Base-by-base conservation (phyloP, 64 coral and sea anemone genomes). In the Hydrozoanthus tunicans region DNA sequence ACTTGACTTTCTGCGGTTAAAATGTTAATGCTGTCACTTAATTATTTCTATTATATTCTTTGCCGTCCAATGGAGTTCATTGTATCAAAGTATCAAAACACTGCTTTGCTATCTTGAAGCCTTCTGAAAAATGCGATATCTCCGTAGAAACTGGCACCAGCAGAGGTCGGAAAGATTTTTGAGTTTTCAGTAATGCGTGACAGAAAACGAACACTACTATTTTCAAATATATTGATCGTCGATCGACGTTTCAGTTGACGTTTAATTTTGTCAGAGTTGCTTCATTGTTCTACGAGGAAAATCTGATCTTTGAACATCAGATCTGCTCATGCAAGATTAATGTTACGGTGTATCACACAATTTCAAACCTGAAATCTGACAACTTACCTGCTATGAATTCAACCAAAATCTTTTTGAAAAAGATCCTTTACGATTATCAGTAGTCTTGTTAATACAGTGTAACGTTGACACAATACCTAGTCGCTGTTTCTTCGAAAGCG, bases 11-110 rank as follows among this genome's bases (percentile, higher is more conserved):
- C 56, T 88, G 84, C 70, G 69, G 84, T 88, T 56, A 56, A 73
- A 75, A 74, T 24, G 9, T 55, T 85, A n/a, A 53, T 55, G n/a
- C 51, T 59, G 55, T 23, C 4, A 68, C n/a, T 55, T 73, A 51
- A 86, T 86, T 86, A 72, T 73, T 58, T 58, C 57, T 53, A 73
- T 86, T 86, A 71, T 57, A 72, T 86, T 67, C 20, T 57, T 72
- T 59, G 0, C 15, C 71, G 24, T 58, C 67, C 66, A 53, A n/a
- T 88, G 67, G 68, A 74, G 69, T 75, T 54, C 23, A 88, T 59
- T 88, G 55, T 88, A 88, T 88, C 84, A 70, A 86, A 86, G 73
- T 86, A 86, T 86, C 67, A 72, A 73, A 82, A 88, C 70, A 88
- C 14, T 58, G 11, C 59, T 68, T 74, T 88, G 84, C 84, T 88